Conservation (phyloP, 2,888 invertebrate species). For the Eurois occulta region DNA sequence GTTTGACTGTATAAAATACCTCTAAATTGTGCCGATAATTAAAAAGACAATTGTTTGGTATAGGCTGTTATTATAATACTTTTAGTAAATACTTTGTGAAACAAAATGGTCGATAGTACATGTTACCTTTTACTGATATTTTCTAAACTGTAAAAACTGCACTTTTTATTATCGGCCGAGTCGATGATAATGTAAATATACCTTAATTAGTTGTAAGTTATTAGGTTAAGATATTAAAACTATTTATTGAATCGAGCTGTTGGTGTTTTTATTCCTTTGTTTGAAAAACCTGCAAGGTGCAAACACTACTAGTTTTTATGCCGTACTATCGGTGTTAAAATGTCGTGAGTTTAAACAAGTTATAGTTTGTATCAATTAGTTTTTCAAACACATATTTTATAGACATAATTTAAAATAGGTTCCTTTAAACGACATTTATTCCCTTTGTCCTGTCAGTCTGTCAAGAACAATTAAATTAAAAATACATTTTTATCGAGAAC, state of each 20-base stretch:
- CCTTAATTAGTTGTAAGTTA: constrained; percentile 70
- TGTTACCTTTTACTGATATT: constrained; percentile 79
- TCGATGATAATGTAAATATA: constrained; percentile 79
- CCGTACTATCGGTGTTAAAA: constrained; percentile 30
- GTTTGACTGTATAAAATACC: constrained; percentile 60
- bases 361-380: constrained; percentile 44
- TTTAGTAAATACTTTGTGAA: constrained; percentile 44
- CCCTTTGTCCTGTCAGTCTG: constrained; percentile 36
- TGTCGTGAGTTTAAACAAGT: constrained; percentile 50
- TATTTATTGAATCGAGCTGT: constrained; percentile 83
- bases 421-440: neutral
- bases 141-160: constrained; percentile 76
- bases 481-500: neutral
- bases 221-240: constrained; percentile 79
- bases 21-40: constrained; percentile 55
- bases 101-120: constrained; percentile 63
- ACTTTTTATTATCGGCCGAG: constrained; percentile 73
- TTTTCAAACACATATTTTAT: constrained; percentile 41
- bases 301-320: constrained; percentile 40
- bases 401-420: constrained; percentile 20
- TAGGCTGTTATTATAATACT: constrained; percentile 61
- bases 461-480: constrained; percentile 26
- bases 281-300: constrained; percentile 55
- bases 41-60: constrained; percentile 51
- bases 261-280: constrained; percentile 58